Evolutionary conservation across 2,888 invertebrate species (phyloP), one percentile per base, ranked within the genome.

Genomic region (Pediacus dermestoides): DNA sequence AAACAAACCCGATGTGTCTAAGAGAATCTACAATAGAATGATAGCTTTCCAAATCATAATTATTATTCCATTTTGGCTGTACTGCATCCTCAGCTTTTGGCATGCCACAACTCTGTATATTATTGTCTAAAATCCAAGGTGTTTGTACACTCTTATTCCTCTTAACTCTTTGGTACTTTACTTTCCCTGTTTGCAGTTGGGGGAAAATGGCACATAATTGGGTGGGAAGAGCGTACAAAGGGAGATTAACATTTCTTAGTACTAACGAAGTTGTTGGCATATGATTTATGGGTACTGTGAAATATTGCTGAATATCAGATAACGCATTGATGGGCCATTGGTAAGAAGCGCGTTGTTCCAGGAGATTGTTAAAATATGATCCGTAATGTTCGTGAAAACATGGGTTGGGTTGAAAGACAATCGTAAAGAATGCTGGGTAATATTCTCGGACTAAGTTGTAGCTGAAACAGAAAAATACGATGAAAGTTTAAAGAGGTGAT

Each of bases 341-440:
- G 6, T 42, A 38, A 16, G 34, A 31, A n/a, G 36, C 30, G 9
- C 48, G 39, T 8, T 46, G 22, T n/a, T 44, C 30, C 10, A 44
- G 34, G 4, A 55, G 40, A 16, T 47, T 37, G 3, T 35, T 41
- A 25, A 55, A 52, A n/a, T 39, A 34, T 1, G 42, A 38, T 4
- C 48, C 52, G 25, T 55, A 55, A n/a, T 39, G 37, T 16, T 48
- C 46, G 30, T 45, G 37, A 26, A 42, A 50, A 23, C 52, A 52
- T n/a, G 55, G 55, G 27, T 43, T 55, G 3, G 55, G 55, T 16
- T 50, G 49, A 22, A 53, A 55, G 16, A 51, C 37, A 7, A 52
- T 34, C 9, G 47, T 44, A 18, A 46, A 44, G 21, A 44, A 18
- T 4, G 49, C 39, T 27, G 46, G 42, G 18, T 54, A 55, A 28